Percentiles rank a stretch among this genome's conserved stretches.
These are phyloP conservation scores for Lates calcarifer DNA, from an alignment of 2,113 vertebrate genomes.

Conservation along the genomic window DNA sequence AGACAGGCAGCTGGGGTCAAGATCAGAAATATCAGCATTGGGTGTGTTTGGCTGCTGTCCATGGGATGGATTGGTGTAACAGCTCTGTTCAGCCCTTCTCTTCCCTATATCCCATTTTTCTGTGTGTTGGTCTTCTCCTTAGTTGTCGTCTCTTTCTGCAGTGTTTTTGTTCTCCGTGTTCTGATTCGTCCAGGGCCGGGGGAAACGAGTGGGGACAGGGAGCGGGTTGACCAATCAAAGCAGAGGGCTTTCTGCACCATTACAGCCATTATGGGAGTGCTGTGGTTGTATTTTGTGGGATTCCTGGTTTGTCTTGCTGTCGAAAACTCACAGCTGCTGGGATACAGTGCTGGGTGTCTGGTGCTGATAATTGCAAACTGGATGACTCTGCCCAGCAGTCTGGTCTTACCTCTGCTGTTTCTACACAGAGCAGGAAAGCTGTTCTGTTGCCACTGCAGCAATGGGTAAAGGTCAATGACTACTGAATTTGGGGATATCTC, in stretches of 20 bases:
- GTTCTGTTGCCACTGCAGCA: no score
- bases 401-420: constrained; percentile 31
- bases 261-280: background rate
- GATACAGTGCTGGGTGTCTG: rapidly evolving
- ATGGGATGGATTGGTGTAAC: rapidly evolving
- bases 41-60: constrained; percentile 21
- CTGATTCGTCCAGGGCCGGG: constrained; percentile 41
- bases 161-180: constrained; percentile 28
- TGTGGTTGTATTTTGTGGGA: background rate
- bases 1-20: background rate
- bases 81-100: rapidly evolving
- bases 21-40: constrained; percentile 26
- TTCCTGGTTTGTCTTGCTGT: background rate
- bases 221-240: constrained; percentile 24
- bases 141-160: constrained; percentile 13
- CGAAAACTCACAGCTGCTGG: rapidly evolving
- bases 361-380: rapidly evolving
- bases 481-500: no score
- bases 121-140: background rate
- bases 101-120: rapidly evolving
- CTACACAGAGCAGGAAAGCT: constrained; percentile 21
- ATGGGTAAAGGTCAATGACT: no score
- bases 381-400: background rate
- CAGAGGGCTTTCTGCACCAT: constrained; percentile 46
- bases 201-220: background rate